These are phyloP conservation scores for Pionites leucogaster DNA, from an alignment of 2,113 vertebrate species.

Conservation along the genomic window DNA sequence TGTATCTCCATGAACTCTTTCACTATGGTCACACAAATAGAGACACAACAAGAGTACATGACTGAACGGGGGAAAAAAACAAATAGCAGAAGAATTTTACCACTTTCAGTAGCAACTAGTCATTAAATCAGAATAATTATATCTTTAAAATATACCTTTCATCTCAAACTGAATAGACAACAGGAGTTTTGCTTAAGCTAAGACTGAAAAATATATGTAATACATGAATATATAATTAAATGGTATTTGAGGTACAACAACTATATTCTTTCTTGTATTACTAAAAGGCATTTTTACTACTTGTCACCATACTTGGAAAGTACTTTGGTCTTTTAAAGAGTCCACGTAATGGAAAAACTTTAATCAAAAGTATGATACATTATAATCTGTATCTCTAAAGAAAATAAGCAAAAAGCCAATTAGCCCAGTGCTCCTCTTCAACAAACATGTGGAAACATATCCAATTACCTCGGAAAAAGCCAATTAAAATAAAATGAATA, in stretches of 20 bases:
- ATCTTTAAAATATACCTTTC: background rate
- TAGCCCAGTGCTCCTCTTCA: slow-evolving; percentile 28
- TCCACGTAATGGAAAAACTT: background rate
- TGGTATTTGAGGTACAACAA: background rate
- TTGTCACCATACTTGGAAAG: background rate
- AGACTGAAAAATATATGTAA: background rate
- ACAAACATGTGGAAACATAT: slow-evolving; percentile 41
- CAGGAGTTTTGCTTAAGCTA: background rate
- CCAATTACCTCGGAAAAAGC: slow-evolving; percentile 66
- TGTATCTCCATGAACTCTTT: background rate
- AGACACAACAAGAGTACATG: background rate
- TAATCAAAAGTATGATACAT: background rate
- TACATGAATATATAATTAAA: background rate
- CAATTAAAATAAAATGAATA: slow-evolving; percentile 71
- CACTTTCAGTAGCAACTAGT: background rate
- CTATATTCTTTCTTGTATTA: background rate
- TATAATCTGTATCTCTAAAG: slow-evolving; percentile 37
- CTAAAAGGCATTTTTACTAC: background rate
- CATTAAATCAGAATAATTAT: background rate
- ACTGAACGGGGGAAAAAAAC: background rate
- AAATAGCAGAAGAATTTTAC: background rate
- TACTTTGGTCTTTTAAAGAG: background rate
- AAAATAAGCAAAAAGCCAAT: slow-evolving; percentile 59
- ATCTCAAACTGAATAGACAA: background rate
- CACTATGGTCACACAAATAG: background rate